Evolutionary conservation across 37 sponge, comb jelly and placozoan species (phyloP).

Genomic region (Aplysina aerophoba): DNA sequence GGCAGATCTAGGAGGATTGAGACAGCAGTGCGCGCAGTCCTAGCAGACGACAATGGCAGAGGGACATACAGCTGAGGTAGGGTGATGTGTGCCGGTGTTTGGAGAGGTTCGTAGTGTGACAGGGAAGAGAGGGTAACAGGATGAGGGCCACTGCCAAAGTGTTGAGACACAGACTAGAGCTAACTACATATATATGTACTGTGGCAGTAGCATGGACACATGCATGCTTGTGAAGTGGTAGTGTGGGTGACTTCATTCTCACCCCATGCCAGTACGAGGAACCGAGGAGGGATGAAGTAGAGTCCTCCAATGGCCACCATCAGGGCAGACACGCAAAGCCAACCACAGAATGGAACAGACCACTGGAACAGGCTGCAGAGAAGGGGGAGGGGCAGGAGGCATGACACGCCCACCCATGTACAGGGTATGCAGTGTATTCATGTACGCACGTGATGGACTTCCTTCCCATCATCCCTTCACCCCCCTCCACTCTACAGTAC

Average conservation of each 20-base stretch:
- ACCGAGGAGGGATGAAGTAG: constrained; percentile 82
- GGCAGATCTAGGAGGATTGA: neutral
- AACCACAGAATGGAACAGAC: constrained; percentile 89
- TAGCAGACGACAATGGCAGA: too few relatives aligned
- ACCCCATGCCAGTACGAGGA: constrained; percentile 77
- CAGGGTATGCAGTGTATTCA: neutral
- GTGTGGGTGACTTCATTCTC: neutral
- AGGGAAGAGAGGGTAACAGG: too few relatives aligned
- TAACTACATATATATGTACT: too few relatives aligned
- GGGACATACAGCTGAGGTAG: too few relatives aligned
- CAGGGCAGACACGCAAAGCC: constrained; percentile 70
- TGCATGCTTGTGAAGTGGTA: too few relatives aligned
- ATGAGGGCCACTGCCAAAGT: too few relatives aligned
- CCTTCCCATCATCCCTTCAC: neutral
- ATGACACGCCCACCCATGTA: neutral
- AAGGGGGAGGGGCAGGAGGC: neutral
- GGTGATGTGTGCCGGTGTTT: too few relatives aligned
- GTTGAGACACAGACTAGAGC: too few relatives aligned
- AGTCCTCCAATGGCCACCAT: constrained; percentile 51
- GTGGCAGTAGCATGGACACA: too few relatives aligned
- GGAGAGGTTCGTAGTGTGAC: too few relatives aligned
- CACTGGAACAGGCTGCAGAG: constrained; percentile 76
- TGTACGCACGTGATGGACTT: neutral
- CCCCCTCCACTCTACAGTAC: too few relatives aligned
- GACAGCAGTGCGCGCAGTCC: too few relatives aligned